Percentiles rank a stretch among this genome's conserved stretches.
Evolutionary conservation across 2,113 vertebrate species (phyloP).

Genomic region (Microcebus tavaratra): DNA sequence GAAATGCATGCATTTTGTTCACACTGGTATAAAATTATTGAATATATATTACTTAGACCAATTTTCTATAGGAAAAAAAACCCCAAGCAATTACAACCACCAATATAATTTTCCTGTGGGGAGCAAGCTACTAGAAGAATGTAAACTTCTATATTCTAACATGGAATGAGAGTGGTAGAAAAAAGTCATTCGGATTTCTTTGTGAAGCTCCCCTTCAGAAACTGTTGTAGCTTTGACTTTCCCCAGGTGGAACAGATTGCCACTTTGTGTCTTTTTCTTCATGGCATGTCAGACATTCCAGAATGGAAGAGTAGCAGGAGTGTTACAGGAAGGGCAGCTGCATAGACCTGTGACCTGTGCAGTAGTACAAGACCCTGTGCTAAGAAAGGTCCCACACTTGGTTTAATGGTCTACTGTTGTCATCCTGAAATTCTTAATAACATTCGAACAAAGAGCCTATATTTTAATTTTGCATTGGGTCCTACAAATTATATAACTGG

Average conservation of each 20-base stretch:
- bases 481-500: neutral
- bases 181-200: neutral
- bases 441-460: neutral
- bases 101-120: neutral
- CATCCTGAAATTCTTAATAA: neutral
- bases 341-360: neutral
- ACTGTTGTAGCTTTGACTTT: neutral
- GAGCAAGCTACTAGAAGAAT: neutral
- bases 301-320: neutral
- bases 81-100: neutral
- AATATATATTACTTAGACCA: neutral
- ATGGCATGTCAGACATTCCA: neutral
- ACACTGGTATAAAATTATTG: constrained; percentile 28
- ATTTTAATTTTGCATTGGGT: neutral
- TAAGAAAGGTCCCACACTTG: neutral
- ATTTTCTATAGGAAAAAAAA: neutral
- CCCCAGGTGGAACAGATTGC: neutral
- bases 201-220: neutral
- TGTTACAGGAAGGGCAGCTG: neutral
- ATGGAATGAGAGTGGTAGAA: neutral
- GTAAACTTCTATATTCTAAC: neutral
- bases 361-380: neutral
- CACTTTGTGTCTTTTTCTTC: neutral
- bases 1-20: constrained; percentile 71
- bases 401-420: neutral